Evolutionary conservation across 2,797 vertebrate genomes (phyloP), one percentile per base, ranked within the genome.

Genomic region (Xiphorhynchus erythropygius): DNA sequence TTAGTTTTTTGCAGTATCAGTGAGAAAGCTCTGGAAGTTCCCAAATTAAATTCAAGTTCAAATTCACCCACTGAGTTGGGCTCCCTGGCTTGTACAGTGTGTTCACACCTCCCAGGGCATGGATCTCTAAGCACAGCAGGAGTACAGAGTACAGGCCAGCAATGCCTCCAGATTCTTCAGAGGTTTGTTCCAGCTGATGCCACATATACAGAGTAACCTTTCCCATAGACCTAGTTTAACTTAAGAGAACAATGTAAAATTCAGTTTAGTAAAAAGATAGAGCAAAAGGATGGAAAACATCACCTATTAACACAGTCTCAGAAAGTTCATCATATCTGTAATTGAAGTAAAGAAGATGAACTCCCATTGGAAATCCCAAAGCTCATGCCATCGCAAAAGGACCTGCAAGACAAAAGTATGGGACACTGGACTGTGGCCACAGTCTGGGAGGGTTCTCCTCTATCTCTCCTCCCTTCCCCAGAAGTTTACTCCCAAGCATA

Each of bases 341-440:
- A 49, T 13, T 2, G 2, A 87, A 89, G 47, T 27, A 49, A 78
- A 50, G 24, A 35, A 32, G 5, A 6, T 39, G 69, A 91, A 49
- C 7, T 4, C 11, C 4, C 18, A 14, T 0, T 41, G 28, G 73
- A 85, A 63, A 77, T 44, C 23, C 39, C 44, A 35, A 74, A 85
- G 16, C 1, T 11, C 5, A 18, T 1, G 2, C 16, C 18, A 50
- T 12, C 2, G 0, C 7, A 44, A 60, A 78, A 76, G 10, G 18
- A 60, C 11, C 6, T 63, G 5, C 37, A 81, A 35, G 18, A 68
- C 13, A 53, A 35, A 83, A 5, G 0, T 5, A 32, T 35, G 18
- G 24, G 19, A 64, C 0, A 2, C 3, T 55, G n/a, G 13, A 75
- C 27, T 30, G 10, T 14, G 30, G 18, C 12, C 42, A 65, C 5